Conservation (phyloP, 2,888 invertebrate species). For the Leptarthrus brevirostris region DNA sequence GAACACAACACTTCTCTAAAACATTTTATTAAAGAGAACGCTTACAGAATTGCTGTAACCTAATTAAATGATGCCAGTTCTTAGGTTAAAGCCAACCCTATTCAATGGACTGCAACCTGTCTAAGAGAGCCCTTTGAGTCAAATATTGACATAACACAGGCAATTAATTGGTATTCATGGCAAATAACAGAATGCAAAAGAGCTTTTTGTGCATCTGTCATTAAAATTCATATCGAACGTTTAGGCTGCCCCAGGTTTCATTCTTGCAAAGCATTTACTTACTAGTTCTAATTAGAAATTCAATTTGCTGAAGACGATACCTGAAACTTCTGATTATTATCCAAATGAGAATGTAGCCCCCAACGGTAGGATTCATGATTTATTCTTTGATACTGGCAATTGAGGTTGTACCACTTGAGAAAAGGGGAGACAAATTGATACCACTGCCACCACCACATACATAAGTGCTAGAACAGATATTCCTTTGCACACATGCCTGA, state of each 20-base stretch:
- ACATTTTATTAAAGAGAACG: no score
- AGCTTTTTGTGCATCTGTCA: constrained; percentile 21
- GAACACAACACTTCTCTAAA: no score
- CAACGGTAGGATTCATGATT: not conserved
- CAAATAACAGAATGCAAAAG: constrained; percentile 24
- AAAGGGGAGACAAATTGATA: not conserved
- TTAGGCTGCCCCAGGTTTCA: constrained; percentile 12
- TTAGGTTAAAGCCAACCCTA: no score
- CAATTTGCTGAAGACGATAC: constrained; percentile 34
- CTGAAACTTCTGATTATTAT: constrained; percentile 40
- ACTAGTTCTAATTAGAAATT: constrained; percentile 26
- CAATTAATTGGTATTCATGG: constrained; percentile 44
- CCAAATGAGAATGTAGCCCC: constrained; percentile 14
- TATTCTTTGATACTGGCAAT: not conserved
- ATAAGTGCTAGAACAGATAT: not conserved
- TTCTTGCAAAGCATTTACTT: constrained; percentile 10
- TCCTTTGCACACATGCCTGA: not conserved
- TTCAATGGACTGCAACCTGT: not conserved
- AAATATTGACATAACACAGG: constrained; percentile 31
- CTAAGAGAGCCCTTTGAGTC: not conserved
- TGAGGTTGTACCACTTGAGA: not conserved
- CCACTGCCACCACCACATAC: not conserved
- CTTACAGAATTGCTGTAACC: no score
- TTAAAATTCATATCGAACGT: constrained; percentile 45
- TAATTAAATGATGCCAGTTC: no score